Conservation (phyloP, 1,140 invertebrate species). For the Achatina immaculata region DNA sequence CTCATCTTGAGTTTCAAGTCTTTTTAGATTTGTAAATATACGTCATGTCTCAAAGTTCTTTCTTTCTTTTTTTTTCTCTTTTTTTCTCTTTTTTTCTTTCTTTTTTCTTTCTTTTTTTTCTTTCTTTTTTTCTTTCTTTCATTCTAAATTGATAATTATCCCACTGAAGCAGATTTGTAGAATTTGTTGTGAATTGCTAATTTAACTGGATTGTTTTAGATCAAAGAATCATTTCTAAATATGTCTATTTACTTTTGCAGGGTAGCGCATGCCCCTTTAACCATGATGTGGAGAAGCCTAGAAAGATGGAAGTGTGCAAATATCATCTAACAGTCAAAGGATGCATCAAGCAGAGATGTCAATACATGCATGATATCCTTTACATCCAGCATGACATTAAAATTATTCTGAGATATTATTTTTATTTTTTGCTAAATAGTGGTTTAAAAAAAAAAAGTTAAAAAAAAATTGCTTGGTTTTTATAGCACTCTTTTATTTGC, state of each 20-base stretch:
- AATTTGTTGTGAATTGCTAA: not conserved
- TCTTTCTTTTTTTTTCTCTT: not conserved
- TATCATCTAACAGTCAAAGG: conserved; percentile 93
- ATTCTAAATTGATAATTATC: not conserved
- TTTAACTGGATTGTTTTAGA: not conserved
- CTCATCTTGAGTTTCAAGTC: too few relatives aligned
- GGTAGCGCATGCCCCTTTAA: conserved; percentile 87
- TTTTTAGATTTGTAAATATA: too few relatives aligned
- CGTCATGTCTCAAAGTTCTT: too few relatives aligned
- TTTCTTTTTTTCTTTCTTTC: not conserved
- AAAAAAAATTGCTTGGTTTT: too few relatives aligned
- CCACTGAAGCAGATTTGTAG: not conserved
- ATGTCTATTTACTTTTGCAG: conserved; percentile 55
- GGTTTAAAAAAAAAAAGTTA: not conserved
- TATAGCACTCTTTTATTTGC: too few relatives aligned
- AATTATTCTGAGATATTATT: conserved; percentile 13
- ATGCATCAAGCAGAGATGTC: conserved; percentile 95
- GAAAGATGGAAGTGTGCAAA: conserved; percentile 95
- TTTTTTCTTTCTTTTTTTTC: not conserved
- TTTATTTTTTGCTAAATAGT: not conserved
- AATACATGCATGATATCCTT: conserved; percentile 89
- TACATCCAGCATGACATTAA: too few relatives aligned
- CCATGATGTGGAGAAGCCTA: conserved; percentile 84
- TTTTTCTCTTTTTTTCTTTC: not conserved
- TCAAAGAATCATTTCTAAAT: not conserved